Evolutionary conservation across 2,113 vertebrate species (phyloP), one percentile per base, ranked within the genome.

Genomic region (Grammomys surdaster): DNA sequence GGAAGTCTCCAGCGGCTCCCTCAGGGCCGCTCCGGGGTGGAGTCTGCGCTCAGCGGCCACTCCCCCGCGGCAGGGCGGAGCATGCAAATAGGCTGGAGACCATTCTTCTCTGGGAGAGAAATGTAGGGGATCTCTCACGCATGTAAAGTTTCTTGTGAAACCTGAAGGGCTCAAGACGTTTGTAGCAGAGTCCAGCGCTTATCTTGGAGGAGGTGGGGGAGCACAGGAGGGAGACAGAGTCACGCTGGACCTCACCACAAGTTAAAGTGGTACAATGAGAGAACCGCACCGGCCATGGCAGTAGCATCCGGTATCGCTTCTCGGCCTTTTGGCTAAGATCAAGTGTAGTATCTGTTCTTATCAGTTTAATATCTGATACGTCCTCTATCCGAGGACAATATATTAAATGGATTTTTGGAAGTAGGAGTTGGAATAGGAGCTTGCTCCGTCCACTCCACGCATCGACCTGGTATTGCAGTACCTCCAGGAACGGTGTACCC

Each of bases 281-380:
- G 60, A 2, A 86, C 2, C n/a, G 5, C n/a, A 20, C 4, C 4
- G 9, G 4, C 24, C 22, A 5, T 20, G 58, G 14, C 11, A 0
- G 0, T 1, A 0, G 0, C 0, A 0, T 6, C 0, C 1, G 0
- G 0, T 12, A 86, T 67, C 60, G 82, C 82, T 86, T 86, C 60
- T 86, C 82, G 82, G 60, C 82, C 82, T 85, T 85, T 85, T 85
- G 82, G 82, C 82, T 85, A 85, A 85, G 82, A 85, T 85, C 60
- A 85, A 67, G 60, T 85, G 60, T 82, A 82, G 80, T 82, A 60
- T 82, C 54, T 82, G 80, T 82, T 82, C 80, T 82, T 82, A 82
- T 82, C 56, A 82, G 80, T 82, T 82, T 82, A 60, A 82, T 60
- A 82, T 60, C 80, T 82, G 80, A 82, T 82, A 60, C 56, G 54